phyloP scores from a whole-genome alignment of 2,888 invertebrate species.

The Hoplodrina blanda region DNA sequence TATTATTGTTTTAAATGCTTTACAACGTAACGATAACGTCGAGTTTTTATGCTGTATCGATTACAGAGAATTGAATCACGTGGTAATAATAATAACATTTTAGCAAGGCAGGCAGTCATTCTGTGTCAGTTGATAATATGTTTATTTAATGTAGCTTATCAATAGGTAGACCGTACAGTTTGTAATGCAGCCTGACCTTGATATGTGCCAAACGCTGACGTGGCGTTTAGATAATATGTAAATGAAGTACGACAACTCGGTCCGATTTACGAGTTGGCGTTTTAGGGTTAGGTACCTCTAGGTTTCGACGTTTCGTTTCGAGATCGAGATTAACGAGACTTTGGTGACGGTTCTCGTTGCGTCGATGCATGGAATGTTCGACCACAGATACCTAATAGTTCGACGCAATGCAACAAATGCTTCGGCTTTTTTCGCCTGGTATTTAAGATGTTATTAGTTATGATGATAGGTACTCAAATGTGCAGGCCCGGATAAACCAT shows the following conservation, averaged over 20 bases:
- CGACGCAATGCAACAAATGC: background rate
- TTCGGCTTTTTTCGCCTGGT: background rate
- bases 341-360: background rate
- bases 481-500: too few relatives aligned
- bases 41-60: conserved; percentile 4
- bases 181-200: conserved; percentile 34
- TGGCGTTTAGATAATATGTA: background rate
- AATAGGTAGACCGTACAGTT: conserved; percentile 13
- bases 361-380: background rate
- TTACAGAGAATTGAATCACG: conserved; percentile 14
- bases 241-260: conserved; percentile 15
- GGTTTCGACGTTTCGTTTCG: background rate
- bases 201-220: conserved; percentile 5
- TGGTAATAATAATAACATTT: conserved; percentile 14
- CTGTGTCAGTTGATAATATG: background rate
- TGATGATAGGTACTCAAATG: too few relatives aligned
- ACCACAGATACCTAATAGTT: too few relatives aligned
- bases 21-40: conserved; percentile 30
- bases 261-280: conserved; percentile 10
- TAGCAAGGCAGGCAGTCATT: conserved; percentile 14
- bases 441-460: too few relatives aligned
- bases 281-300: background rate
- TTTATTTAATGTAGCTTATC: conserved; percentile 7
- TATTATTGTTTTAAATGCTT: conserved; percentile 7
- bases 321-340: background rate